Evolutionary conservation across 2,113 vertebrate species (phyloP), one percentile per base, ranked within the genome.

Genomic region (Centrocercus urophasianus): DNA sequence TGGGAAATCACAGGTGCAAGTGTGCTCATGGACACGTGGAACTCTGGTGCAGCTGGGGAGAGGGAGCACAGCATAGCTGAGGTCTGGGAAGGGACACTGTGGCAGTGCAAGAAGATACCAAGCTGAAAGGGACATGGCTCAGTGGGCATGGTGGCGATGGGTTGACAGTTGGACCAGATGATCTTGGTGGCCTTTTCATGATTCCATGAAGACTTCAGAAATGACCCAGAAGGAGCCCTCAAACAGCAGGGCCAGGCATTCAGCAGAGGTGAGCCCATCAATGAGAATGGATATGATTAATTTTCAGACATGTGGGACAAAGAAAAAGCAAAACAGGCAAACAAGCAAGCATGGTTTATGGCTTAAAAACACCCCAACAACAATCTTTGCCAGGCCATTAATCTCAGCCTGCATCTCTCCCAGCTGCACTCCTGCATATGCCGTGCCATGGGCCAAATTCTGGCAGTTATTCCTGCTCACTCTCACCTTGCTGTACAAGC

Each of bases 31-130:
- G 10, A 22, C 36, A 2, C 18, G 1, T 4, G 22, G 20, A 42
- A 1, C 32, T 30, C 24, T 22, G 42, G 36, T 19, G 1, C 7
- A 50, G 52, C 2, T 4, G 59, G 10, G 42, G 42, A 71, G 34
- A 22, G 69, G 14, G 21, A 83, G 16, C 8, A 52, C 12, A n/a
- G 52, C 56, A 70, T 0, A 0, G 71, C n/a, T 4, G 0, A 3
- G 3, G 34, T 27, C 36, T 67, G 61, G n/a, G 14, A 14, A 54
- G 1, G 3, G 27, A 22, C 21, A 22, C 24, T 11, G 0, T 7
- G 19, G 11, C 57, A 22, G 80, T 21, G 1, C 63, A 4, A 6
- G 3, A 22, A 84, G 20, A 8, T 3, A 34, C 20, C 10, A 9
- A 59, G 18, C 32, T 20, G 32, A 59, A 52, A 54, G 52, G 52